phyloP scores from a whole-genome alignment of 2,888 invertebrate species.

The Drosophila testacea region DNA sequence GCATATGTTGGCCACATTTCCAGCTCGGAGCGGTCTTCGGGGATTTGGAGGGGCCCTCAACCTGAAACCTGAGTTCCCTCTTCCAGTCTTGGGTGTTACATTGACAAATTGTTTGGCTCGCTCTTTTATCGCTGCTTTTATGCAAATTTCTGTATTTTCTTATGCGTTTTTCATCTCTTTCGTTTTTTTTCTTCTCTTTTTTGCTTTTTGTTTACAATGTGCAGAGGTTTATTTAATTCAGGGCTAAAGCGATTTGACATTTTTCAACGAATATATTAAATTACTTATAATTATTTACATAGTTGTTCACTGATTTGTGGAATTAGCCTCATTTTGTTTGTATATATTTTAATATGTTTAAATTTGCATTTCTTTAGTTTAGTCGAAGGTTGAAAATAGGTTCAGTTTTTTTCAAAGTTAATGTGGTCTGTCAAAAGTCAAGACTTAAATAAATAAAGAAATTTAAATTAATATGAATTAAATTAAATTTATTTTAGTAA shows the following conservation, averaged over 20 bases:
- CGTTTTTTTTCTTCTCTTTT: neutral
- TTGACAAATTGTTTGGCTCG: slow-evolving; percentile 68
- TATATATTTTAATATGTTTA: slow-evolving; percentile 34
- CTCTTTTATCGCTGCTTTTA: slow-evolving; percentile 62
- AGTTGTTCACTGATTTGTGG: neutral
- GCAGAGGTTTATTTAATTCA: slow-evolving; percentile 58
- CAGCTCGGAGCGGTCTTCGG: neutral
- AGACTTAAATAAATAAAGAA: too few species aligned
- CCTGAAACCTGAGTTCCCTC: slow-evolving; percentile 6
- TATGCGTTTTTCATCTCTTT: neutral
- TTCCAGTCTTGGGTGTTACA: slow-evolving; percentile 52
- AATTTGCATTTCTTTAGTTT: slow-evolving; percentile 36
- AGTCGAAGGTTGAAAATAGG: neutral
- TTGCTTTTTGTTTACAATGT: slow-evolving; percentile 14
- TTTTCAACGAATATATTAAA: slow-evolving; percentile 48
- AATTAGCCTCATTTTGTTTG: slow-evolving; percentile 24
- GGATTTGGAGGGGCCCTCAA: neutral
- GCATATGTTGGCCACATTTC: slow-evolving; percentile 52
- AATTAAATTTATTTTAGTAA: neutral
- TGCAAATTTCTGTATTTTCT: slow-evolving; percentile 50
- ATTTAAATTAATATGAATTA: too few species aligned
- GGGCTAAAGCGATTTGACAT: slow-evolving; percentile 60
- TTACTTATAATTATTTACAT: slow-evolving; percentile 38
- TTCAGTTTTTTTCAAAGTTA: neutral
- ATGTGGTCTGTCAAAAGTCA: too few species aligned